A percentile compares a stretch with the other conserved stretches of the same genome.
These are phyloP conservation scores for Papilio elwesi DNA, from an alignment of 2,888 invertebrate species.

Conservation along the genomic window DNA sequence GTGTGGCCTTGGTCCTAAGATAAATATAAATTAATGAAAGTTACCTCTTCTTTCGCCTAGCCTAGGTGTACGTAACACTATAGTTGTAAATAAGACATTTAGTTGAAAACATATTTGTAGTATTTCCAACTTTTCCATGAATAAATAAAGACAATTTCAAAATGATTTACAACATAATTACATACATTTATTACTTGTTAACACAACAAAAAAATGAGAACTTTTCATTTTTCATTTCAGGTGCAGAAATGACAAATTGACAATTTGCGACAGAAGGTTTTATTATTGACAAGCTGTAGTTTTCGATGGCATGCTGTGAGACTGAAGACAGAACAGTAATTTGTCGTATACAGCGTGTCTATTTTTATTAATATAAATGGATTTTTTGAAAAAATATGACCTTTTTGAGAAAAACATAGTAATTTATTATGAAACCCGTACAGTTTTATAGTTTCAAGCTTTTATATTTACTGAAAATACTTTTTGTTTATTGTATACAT, in stretches of 20 bases:
- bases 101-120: neutral
- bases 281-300: neutral
- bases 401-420: no score
- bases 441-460: no score
- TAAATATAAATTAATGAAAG: neutral
- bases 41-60: slow-evolving; percentile 29
- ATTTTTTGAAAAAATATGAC: neutral
- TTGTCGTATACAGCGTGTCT: neutral
- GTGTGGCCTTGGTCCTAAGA: neutral
- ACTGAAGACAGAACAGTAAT: no score
- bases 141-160: neutral
- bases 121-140: slow-evolving; percentile 1
- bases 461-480: no score
- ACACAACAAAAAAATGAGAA: slow-evolving; percentile 9
- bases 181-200: neutral
- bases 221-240: slow-evolving; percentile 27
- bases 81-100: slow-evolving; percentile 27
- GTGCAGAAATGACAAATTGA: slow-evolving; percentile 29
- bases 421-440: no score
- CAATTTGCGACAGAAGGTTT: slow-evolving; percentile 18
- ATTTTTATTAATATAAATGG: neutral
- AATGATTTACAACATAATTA: slow-evolving; percentile 20
- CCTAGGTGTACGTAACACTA: slow-evolving; percentile 26
- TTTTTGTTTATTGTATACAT: no score
- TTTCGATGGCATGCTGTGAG: neutral